phyloP scores from a whole-genome alignment of 2,797 vertebrate genomes.

The Pantherophis vulpinus region DNA sequence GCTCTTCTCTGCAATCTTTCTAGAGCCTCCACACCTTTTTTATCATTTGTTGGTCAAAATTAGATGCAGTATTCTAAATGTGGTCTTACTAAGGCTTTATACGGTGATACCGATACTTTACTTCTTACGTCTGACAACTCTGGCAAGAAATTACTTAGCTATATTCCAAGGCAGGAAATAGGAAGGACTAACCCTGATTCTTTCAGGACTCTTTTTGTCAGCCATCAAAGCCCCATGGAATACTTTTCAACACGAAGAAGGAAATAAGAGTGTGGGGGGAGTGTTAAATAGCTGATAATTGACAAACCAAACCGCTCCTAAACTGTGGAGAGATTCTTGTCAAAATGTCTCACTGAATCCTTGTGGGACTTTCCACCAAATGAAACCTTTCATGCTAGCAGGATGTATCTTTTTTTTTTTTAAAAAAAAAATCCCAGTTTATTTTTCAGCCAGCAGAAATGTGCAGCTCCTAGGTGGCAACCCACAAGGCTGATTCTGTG shows the following conservation, averaged over 20 bases:
- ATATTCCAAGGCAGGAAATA: background rate
- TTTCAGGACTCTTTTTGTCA: conserved; percentile 39
- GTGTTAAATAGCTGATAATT: conserved; percentile 54
- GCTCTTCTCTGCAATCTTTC: background rate
- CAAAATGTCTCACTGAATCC: background rate
- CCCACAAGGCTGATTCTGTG: conserved; percentile 28
- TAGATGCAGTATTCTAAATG: background rate
- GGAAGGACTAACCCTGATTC: conserved; percentile 45
- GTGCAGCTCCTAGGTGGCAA: conserved; percentile 30
- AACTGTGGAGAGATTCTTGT: background rate
- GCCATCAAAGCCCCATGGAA: conserved; percentile 49
- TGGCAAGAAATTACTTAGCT: conserved; percentile 34
- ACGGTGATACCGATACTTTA: background rate
- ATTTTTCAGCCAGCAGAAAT: conserved; percentile 19
- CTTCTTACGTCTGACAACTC: conserved; percentile 11
- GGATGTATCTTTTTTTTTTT: background rate
- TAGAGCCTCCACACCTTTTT: background rate
- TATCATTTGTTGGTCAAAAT: background rate
- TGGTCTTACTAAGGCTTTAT: background rate
- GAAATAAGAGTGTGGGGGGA: conserved; percentile 35
- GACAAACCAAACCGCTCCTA: conserved; percentile 26
- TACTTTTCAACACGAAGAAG: conserved; percentile 3
- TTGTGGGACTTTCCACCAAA: background rate
- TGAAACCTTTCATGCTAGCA: background rate
- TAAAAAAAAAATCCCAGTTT: background rate